Percentiles rank a stretch among this genome's conserved stretches.
These are phyloP conservation scores for Manduca sexta DNA, from an alignment of 1,140 invertebrate species.

Conservation along the genomic window DNA sequence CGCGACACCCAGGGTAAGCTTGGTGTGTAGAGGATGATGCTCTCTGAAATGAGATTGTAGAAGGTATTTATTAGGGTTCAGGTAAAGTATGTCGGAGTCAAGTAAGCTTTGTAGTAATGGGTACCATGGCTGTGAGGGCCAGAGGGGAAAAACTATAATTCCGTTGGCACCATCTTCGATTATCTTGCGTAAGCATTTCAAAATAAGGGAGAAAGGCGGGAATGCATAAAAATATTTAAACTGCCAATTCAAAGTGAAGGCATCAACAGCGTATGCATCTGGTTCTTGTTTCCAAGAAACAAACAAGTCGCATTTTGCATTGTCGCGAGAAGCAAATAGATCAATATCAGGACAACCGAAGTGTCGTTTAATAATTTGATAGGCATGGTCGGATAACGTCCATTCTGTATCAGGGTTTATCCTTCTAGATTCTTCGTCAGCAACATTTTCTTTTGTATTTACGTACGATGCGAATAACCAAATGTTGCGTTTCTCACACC, in stretches of 20 bases:
- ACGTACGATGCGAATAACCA: slow-evolving; percentile 48
- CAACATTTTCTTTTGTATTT: slow-evolving; percentile 34
- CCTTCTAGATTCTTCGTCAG: slow-evolving; percentile 23
- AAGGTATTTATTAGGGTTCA: slow-evolving; percentile 17
- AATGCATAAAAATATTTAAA: slow-evolving; percentile 21
- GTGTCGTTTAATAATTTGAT: too few relatives aligned
- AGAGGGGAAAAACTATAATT: slow-evolving; percentile 12
- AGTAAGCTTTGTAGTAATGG: slow-evolving; percentile 21
- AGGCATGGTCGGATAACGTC: too few relatives aligned
- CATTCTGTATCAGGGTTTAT: slow-evolving; percentile 25
- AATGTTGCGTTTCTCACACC: slow-evolving; percentile 38
- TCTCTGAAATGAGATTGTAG: slow-evolving; percentile 13
- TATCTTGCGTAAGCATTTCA: slow-evolving; percentile 15
- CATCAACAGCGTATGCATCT: slow-evolving; percentile 15
- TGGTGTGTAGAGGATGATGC: slow-evolving; percentile 11
- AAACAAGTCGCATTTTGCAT: slow-evolving; percentile 19
- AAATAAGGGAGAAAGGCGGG: slow-evolving; percentile 20
- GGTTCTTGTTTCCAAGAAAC: too few relatives aligned
- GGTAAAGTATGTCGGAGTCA: slow-evolving; percentile 14
- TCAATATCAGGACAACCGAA: too few relatives aligned
- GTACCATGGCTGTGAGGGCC: slow-evolving; percentile 28
- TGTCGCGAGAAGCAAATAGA: slow-evolving; percentile 23
- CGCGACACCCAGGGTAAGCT: slow-evolving; percentile 26
- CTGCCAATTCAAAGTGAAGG: slow-evolving; percentile 24
- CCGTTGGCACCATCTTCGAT: slow-evolving; percentile 9